Evolutionary conservation across 2,888 invertebrate genomes (phyloP), one percentile per base, ranked within the genome.

Genomic region (Tetropium fuscum): DNA sequence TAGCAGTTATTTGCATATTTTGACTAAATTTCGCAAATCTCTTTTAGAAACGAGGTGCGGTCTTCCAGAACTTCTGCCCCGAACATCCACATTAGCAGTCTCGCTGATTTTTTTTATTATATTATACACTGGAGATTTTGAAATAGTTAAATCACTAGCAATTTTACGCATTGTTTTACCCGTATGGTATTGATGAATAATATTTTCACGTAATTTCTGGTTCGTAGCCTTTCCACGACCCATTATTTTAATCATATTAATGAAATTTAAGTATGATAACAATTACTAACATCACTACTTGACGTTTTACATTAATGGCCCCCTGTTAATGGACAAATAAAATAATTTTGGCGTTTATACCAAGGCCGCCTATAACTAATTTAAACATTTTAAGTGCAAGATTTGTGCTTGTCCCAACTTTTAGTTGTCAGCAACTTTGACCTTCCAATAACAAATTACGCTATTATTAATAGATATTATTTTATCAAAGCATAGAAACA

Each of bases 91-190:
- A 34, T 13, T 34, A 10, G 34, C 34, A 13, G 16, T n/a, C 13
- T 36, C 36, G 2, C 36, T 13, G 6, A 4, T 11, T 13, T 13
- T 13, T 36, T 36, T 36, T 10, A 36, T 11, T 13, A 36, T 36
- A 13, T 36, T 13, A 13, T 13, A 10, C 2, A 36, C 13, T 36
- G 36, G 10, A 11, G 11, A 10, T 3, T 13, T 36, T 36, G 36
- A 1, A 13, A 36, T 36, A 13, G 10, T 10, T 36, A 2, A 36
- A 36, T 36, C 2, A 13, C 13, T 36, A 36, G 11, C 2, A 36
- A 36, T 36, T 36, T 36, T 13, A 13, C 36, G 10, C 36, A 36
- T 36, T 36, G 36, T 36, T 10, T 36, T 36, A 36, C 36, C 36
- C 13, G 10, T 6, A 36, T 10, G 8, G 16, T 3, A 36, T 36